Percentiles rank a stretch among this genome's conserved stretches.
phyloP scores from a whole-genome alignment of 2,113 vertebrate genomes.

The Fregetta grallaria region DNA sequence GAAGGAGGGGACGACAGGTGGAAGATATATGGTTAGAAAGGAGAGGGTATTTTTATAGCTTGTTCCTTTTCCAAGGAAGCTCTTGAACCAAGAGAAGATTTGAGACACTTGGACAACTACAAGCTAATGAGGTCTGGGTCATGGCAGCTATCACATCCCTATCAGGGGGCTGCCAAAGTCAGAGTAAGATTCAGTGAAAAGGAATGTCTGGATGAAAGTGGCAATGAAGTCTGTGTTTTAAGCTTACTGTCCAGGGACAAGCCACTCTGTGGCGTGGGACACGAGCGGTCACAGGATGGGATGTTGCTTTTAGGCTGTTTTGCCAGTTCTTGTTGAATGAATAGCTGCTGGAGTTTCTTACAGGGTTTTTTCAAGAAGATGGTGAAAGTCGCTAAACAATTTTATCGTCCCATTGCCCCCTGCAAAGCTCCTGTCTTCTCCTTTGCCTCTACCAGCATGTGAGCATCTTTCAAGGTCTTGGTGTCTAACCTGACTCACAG shows the following conservation, averaged over 20 bases:
- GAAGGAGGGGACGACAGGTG: not conserved
- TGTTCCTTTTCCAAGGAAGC: not conserved
- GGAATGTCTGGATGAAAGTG: not conserved
- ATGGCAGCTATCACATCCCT: not conserved
- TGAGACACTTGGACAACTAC: not conserved
- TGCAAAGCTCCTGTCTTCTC: not conserved
- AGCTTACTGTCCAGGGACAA: not conserved
- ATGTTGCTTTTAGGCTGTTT: not conserved
- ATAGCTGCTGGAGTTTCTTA: not conserved
- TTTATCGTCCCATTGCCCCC: not conserved
- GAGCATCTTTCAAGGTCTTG: not conserved
- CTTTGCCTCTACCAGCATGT: not conserved
- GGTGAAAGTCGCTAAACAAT: not conserved
- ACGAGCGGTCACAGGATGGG: not conserved
- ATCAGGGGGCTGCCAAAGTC: not conserved
- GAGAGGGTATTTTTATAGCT: not conserved
- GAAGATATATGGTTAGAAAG: not conserved
- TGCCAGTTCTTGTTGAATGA: not conserved
- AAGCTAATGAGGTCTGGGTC: not conserved
- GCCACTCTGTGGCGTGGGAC: accelerated
- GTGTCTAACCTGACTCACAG: not conserved
- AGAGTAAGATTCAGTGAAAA: not conserved
- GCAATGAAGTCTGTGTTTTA: not conserved
- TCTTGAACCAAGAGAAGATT: not conserved
- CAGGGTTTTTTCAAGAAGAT: not conserved